Percentiles rank a stretch among this genome's conserved stretches.
These are phyloP conservation scores for Phenganax subtilis DNA, from an alignment of 92 coral and sea anemone genomes.

Conservation along the genomic window DNA sequence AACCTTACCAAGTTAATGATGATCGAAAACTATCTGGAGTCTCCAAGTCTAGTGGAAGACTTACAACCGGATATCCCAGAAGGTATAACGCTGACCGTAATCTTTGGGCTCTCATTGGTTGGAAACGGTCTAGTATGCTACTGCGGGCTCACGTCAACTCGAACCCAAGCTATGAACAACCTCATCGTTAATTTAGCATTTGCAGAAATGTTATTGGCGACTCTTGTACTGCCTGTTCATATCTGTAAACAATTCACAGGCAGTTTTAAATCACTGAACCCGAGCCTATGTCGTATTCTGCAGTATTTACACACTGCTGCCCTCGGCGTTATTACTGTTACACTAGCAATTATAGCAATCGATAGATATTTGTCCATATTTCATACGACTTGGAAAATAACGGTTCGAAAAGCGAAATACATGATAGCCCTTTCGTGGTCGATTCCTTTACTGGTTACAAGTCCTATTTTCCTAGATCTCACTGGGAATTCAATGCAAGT, in stretches of 20 bases:
- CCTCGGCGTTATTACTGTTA: conserved; percentile 70
- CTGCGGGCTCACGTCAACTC: conserved; percentile 82
- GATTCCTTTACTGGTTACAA: conserved; percentile 75
- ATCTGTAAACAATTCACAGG: conserved; percentile 73
- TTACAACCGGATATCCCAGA: conserved; percentile 56
- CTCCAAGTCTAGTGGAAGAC: background rate
- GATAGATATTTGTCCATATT: conserved; percentile 84
- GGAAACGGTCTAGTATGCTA: conserved; percentile 86
- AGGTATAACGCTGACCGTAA: conserved; percentile 61
- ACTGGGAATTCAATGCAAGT: conserved; percentile 77
- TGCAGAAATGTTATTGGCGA: conserved; percentile 69
- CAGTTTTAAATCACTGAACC: conserved; percentile 51
- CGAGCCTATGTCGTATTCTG: conserved; percentile 67
- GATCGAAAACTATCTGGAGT: background rate
- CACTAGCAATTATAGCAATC: conserved; percentile 71
- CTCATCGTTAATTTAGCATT: conserved; percentile 89
- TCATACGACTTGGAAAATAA: conserved; percentile 76
- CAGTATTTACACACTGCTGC: conserved; percentile 86
- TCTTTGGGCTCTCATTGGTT: conserved; percentile 58
- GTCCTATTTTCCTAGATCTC: conserved; percentile 81
- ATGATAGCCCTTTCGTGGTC: conserved; percentile 96
- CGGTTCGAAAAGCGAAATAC: conserved; percentile 86
- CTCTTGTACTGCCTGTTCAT: conserved; percentile 70
- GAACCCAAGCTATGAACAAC: conserved; percentile 91
- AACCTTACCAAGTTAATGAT: conserved; percentile 2